Evolutionary conservation across 2,888 invertebrate species (phyloP).

Genomic region (Eilema griseolum): DNA sequence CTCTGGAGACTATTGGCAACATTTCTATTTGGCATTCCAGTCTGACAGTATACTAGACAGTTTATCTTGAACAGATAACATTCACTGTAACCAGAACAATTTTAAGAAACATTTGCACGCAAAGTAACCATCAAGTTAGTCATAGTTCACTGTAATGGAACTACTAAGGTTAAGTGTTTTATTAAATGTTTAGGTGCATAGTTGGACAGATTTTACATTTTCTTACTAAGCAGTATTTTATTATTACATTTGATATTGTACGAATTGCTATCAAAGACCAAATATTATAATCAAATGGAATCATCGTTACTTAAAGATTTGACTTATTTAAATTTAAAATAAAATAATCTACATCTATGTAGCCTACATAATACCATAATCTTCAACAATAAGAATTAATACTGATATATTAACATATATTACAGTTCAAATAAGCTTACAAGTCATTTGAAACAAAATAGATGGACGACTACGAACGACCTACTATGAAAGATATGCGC

Average conservation of each 20-base stretch:
- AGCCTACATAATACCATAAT: background rate
- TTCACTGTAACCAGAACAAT: constrained; percentile 28
- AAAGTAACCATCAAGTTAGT: constrained; percentile 21
- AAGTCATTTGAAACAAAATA: constrained; percentile 3
- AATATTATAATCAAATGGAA: background rate
- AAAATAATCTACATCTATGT: background rate
- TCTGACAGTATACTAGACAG: constrained; percentile 17
- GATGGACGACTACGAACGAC: constrained; percentile 12
- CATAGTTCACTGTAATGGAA: constrained; percentile 2
- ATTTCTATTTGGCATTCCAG: constrained; percentile 39
- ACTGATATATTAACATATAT: constrained; percentile 1
- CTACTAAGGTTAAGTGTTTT: constrained; percentile 1
- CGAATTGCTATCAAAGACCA: background rate
- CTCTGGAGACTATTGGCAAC: constrained; percentile 37
- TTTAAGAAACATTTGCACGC: constrained; percentile 22
- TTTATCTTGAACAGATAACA: constrained; percentile 38
- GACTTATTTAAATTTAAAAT: background rate
- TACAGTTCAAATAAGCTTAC: background rate
- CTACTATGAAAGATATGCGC: constrained; percentile 4
- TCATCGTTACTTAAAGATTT: background rate
- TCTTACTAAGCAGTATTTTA: background rate
- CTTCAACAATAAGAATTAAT: background rate
- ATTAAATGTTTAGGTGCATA: background rate
- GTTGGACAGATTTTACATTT: background rate
- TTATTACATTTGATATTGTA: background rate